Percentiles rank a stretch among this genome's conserved stretches.
Evolutionary conservation across 2,797 vertebrate species (phyloP).

Genomic region (Neosilurus hyrtlii): DNA sequence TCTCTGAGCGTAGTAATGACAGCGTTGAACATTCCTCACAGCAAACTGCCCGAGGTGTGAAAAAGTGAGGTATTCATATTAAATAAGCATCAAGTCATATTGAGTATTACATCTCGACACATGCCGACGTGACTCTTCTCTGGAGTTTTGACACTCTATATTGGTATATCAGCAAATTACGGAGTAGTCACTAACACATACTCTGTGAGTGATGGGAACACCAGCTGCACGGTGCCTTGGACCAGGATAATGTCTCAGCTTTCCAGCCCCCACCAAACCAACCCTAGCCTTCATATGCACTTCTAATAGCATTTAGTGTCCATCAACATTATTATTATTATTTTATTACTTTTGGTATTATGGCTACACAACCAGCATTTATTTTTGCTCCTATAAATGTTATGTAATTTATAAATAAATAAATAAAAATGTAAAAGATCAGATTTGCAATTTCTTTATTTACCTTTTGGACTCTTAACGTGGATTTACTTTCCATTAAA

Average conservation of each 20-base stretch:
- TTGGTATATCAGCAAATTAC: slow-evolving; percentile 66
- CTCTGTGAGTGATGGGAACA: slow-evolving; percentile 68
- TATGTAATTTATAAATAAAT: slow-evolving; percentile 63
- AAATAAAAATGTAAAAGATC: slow-evolving; percentile 58
- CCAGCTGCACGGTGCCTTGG: slow-evolving; percentile 64
- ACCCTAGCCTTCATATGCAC: slow-evolving; percentile 42
- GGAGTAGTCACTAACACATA: slow-evolving; percentile 61
- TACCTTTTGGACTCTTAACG: not conserved
- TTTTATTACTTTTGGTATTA: slow-evolving; percentile 22
- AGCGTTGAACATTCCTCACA: slow-evolving; percentile 22
- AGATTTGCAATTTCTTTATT: not conserved
- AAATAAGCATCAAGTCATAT: not conserved
- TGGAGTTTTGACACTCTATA: slow-evolving; percentile 52
- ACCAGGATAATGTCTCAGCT: slow-evolving; percentile 59
- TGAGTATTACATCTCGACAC: slow-evolving; percentile 24
- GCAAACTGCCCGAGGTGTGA: slow-evolving; percentile 1
- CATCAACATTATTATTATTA: not conserved
- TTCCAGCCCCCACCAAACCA: slow-evolving; percentile 50
- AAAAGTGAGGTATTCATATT: not conserved
- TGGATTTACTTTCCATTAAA: too few species aligned
- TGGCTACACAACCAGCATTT: slow-evolving; percentile 37
- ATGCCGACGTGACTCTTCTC: slow-evolving; percentile 54
- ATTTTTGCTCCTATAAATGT: slow-evolving; percentile 56
- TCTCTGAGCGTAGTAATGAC: not conserved
- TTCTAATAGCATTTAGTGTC: slow-evolving; percentile 18